phyloP scores from a whole-genome alignment of 2,797 vertebrate species.

The Muscicapa striata region DNA sequence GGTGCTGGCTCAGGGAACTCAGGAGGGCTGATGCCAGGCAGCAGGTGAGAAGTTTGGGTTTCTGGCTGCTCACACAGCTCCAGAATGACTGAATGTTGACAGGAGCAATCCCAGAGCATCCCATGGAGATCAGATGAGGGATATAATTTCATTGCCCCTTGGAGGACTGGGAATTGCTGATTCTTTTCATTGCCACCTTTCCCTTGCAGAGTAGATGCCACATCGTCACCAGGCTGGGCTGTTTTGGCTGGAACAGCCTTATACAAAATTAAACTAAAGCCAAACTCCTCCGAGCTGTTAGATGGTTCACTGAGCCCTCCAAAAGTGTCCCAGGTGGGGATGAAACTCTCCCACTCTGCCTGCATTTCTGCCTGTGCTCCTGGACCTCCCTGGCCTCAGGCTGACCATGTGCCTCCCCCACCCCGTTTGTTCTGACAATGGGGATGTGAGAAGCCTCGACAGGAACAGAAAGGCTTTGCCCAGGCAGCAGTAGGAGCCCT shows the following conservation, averaged over 20 bases:
- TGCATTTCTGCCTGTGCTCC: not conserved
- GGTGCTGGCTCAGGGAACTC: not conserved
- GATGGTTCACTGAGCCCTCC: not conserved
- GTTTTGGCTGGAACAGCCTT: not conserved
- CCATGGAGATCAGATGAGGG: not conserved
- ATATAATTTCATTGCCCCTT: not conserved
- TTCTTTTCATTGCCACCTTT: not conserved
- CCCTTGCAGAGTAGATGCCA: rapidly evolving
- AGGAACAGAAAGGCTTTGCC: slow-evolving; percentile 26
- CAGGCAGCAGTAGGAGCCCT: not conserved
- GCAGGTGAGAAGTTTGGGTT: not conserved
- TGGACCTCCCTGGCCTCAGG: not conserved
- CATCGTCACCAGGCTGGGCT: not conserved
- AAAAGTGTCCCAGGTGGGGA: not conserved
- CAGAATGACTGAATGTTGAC: not conserved
- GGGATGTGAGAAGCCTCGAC: not conserved
- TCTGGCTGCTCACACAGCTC: not conserved
- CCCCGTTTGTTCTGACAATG: not conserved
- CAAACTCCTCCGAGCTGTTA: not conserved
- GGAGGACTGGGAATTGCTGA: not conserved
- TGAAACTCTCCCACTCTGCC: not conserved
- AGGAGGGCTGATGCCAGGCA: not conserved
- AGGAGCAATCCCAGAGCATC: not conserved
- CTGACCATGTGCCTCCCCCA: not conserved
- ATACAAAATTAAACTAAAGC: not conserved